phyloP scores from a whole-genome alignment of 2,888 invertebrate genomes.

The Lamproptera curius region DNA sequence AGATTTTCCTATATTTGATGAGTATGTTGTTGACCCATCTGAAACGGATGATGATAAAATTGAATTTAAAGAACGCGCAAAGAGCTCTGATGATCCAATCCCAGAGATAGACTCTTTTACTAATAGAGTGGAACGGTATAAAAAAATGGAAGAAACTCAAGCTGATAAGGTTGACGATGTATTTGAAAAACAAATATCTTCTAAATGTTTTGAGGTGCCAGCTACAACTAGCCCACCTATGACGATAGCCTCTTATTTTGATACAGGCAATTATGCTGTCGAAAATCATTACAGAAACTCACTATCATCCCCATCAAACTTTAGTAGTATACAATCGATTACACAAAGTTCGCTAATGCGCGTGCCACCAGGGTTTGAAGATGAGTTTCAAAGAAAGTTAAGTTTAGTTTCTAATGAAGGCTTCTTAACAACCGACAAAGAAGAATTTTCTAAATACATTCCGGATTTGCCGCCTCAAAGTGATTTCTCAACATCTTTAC shows the following conservation, averaged over 20 bases:
- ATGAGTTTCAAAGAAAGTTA: constrained; percentile 43
- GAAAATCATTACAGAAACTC: constrained; percentile 61
- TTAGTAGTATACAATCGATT: constrained; percentile 25
- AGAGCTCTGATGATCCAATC: constrained; percentile 39
- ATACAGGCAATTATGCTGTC: constrained; percentile 67
- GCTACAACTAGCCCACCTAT: constrained; percentile 42
- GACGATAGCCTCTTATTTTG: constrained; percentile 64
- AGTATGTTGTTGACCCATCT: constrained; percentile 61
- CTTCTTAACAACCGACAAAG: constrained; percentile 22
- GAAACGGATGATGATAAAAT: constrained; percentile 62
- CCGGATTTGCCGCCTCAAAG: constrained; percentile 52
- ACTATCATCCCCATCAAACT: constrained; percentile 37
- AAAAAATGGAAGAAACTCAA: constrained; percentile 44
- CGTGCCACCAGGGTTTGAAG: constrained; percentile 64
- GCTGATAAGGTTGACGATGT: constrained; percentile 27
- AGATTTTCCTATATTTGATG: constrained; percentile 62
- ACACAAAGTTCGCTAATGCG: constrained; percentile 31
- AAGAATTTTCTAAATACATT: constrained; percentile 29
- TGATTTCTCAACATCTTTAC: constrained; percentile 28
- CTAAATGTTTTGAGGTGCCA: constrained; percentile 27
- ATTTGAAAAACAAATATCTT: constrained; percentile 25
- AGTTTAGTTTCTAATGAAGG: constrained; percentile 29
- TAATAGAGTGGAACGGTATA: constrained; percentile 59
- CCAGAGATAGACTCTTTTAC: constrained; percentile 55
- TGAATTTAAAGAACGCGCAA: constrained; percentile 46